Conservation (phyloP, 2,888 invertebrate species). For the Dryadula phaetusa region DNA sequence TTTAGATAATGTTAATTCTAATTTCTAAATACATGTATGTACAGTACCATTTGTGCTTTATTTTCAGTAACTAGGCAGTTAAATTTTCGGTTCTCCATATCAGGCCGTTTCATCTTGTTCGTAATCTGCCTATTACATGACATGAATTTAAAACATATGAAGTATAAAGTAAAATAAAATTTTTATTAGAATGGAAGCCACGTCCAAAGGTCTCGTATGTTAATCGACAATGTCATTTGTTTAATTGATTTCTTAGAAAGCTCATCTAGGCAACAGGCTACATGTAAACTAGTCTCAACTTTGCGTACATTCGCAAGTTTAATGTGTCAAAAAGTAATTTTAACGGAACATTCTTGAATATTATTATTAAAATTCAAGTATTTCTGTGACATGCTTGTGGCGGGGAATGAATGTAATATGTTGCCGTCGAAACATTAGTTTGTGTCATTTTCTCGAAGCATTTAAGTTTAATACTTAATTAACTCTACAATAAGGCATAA, state of each 20-base stretch:
- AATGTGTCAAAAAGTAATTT: constrained; percentile 47
- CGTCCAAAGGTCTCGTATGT: constrained; percentile 41
- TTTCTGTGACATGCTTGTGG: constrained; percentile 20
- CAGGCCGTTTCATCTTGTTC: constrained; percentile 54
- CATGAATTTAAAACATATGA: constrained; percentile 46
- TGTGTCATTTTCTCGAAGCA: constrained; percentile 64
- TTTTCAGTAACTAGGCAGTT: constrained; percentile 30
- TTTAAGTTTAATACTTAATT: constrained; percentile 71
- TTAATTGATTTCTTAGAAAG: constrained; percentile 47
- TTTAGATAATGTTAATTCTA: background rate
- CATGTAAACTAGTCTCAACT: constrained; percentile 30
- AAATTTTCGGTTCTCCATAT: constrained; percentile 49
- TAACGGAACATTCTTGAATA: constrained; percentile 45
- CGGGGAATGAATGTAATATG: constrained; percentile 42
- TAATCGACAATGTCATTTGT: constrained; percentile 44
- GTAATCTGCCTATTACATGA: constrained; percentile 53
- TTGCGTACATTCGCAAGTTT: constrained; percentile 24
- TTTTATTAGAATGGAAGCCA: constrained; percentile 38
- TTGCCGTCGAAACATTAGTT: constrained; percentile 57
- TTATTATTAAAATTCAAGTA: constrained; percentile 31
- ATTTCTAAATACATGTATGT: background rate
- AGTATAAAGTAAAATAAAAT: constrained; percentile 21
- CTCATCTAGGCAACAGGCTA: constrained; percentile 39
- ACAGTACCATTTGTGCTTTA: constrained; percentile 16
- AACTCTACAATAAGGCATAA: constrained; percentile 72